Evolutionary conservation across 2,113 vertebrate genomes (phyloP), one percentile per base, ranked within the genome.

Genomic region (Bambusicola thoracicus): DNA sequence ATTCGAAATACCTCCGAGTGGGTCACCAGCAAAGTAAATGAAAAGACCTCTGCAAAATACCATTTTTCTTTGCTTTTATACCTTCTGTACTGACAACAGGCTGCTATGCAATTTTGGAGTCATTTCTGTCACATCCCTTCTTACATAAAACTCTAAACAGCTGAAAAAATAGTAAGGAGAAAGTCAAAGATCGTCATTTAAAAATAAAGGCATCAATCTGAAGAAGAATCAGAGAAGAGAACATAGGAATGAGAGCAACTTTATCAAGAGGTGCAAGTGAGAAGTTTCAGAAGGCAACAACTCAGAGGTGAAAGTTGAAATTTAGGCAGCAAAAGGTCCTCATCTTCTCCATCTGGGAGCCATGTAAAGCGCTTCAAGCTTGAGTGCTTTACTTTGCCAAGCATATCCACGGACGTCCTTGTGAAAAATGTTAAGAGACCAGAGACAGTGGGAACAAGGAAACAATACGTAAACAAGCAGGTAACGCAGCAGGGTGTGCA

Each of bases 401-500:
- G 34, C 62, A 46, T 19, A 82, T 62, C 58, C 32, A 68, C 27
- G 80, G 63, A 77, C 6, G 1, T 53, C 82, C 67, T 73, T 36
- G 67, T 34, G 67, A 77, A 80, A 69, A 62, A 3, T 5, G 32
- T 74, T 80, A 20, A 67, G 55, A 77, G 49, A 68, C 14, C 75
- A 63, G 49, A 62, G 53, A 49, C 13, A 20, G 73, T 14, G 41
- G 76, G 79, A 83, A 85, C 14, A 8, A 4, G 90, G 30, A 5
- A 56, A 40, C 15, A 55, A 27, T 2, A 70, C 2, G 16, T 20
- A 67, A 67, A 66, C 63, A 62, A 83, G 22, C 21, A 27, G 51
- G 30, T 36, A 88, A n/a, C 63, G 24, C 67, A n/a, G 46, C 1
- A 2, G 2, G 2, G 1, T 2, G 4, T 22, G 24, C 6, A 0